Percentiles rank a stretch among this genome's conserved stretches.
phyloP scores from a whole-genome alignment of 2,888 invertebrate genomes.

The Stenodema calcarata region DNA sequence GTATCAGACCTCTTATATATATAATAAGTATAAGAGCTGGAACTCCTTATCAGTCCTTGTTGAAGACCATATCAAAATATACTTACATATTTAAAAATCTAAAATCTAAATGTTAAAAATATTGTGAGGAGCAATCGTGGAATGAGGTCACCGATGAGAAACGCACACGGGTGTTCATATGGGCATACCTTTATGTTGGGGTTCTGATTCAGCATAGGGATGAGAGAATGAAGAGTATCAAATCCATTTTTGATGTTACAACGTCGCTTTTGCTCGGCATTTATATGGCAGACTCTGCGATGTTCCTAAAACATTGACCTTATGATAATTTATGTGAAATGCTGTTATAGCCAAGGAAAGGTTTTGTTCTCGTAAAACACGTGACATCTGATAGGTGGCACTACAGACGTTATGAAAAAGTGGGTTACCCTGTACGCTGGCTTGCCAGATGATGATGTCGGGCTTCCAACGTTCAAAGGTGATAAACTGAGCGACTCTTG shows the following conservation, averaged over 20 bases:
- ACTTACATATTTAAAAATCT: no score
- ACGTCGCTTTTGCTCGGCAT: constrained; percentile 93
- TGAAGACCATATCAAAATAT: no score
- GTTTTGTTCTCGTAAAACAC: constrained; percentile 40
- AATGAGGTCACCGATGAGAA: no score
- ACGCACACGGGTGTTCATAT: not conserved
- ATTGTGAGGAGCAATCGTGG: no score
- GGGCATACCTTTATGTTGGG: constrained; percentile 80
- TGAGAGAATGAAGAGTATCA: constrained; percentile 89
- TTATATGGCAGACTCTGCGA: constrained; percentile 86
- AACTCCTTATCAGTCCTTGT: no score
- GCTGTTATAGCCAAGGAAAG: no score
- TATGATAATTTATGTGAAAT: constrained; percentile 41
- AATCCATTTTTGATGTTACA: constrained; percentile 97
- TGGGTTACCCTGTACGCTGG: constrained; percentile 35
- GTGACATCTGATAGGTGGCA: no score
- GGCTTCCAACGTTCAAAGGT: constrained; percentile 56
- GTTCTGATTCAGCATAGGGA: constrained; percentile 89
- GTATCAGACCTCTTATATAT: no score
- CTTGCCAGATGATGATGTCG: constrained; percentile 50
- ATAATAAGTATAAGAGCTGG: no score
- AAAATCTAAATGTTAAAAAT: no score
- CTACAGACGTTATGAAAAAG: no score
- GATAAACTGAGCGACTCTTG: constrained; percentile 57
- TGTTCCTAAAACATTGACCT: constrained; percentile 68